Conservation (phyloP, 2,797 vertebrate genomes). For the Pipistrellus pygmaeus region DNA sequence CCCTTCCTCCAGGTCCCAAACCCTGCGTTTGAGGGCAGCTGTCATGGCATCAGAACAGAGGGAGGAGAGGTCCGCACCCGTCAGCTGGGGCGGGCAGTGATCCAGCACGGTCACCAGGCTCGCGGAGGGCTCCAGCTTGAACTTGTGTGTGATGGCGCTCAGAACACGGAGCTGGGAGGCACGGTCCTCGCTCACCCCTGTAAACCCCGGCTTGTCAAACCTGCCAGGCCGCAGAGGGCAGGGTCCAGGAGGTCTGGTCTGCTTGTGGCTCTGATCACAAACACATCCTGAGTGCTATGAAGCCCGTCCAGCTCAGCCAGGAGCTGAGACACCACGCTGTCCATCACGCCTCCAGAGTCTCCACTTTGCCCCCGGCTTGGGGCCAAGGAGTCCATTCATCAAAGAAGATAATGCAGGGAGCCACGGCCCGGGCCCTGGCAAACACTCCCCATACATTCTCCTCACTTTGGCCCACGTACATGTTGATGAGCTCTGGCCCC, state of each 20-base stretch:
- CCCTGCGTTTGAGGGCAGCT: slow-evolving; percentile 93
- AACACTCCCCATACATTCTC: slow-evolving; percentile 97
- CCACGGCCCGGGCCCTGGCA: slow-evolving; percentile 92
- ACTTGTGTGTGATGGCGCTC: slow-evolving; percentile 93
- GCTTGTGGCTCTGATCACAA: slow-evolving; percentile 98
- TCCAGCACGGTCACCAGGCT: slow-evolving; percentile 90
- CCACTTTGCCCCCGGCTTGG: slow-evolving; percentile 95
- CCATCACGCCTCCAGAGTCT: slow-evolving; percentile 98
- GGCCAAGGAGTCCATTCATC: slow-evolving; percentile 98
- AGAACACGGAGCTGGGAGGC: slow-evolving; percentile 94
- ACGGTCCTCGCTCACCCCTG: slow-evolving; percentile 93
- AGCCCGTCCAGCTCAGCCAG: slow-evolving; percentile 95
- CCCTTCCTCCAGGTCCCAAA: slow-evolving; percentile 89
- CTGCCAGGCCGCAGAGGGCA: slow-evolving; percentile 96
- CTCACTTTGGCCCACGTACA: slow-evolving; percentile 98
- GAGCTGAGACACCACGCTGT: slow-evolving; percentile 98
- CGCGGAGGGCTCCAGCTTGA: slow-evolving; percentile 92
- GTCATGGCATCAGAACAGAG: slow-evolving; percentile 96
- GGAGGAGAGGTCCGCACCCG: slow-evolving; percentile 95
- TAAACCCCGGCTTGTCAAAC: slow-evolving; percentile 96
- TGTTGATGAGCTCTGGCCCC: slow-evolving; percentile 98
- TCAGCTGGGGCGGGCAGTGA: slow-evolving; percentile 92
- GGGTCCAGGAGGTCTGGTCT: slow-evolving; percentile 96
- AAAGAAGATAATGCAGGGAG: slow-evolving; percentile 97
- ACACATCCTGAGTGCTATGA: slow-evolving; percentile 91